A percentile compares a stretch with the other conserved stretches of the same genome.
Evolutionary conservation across 2,113 vertebrate genomes (phyloP).

Genomic region (Chinchilla lanigera): DNA sequence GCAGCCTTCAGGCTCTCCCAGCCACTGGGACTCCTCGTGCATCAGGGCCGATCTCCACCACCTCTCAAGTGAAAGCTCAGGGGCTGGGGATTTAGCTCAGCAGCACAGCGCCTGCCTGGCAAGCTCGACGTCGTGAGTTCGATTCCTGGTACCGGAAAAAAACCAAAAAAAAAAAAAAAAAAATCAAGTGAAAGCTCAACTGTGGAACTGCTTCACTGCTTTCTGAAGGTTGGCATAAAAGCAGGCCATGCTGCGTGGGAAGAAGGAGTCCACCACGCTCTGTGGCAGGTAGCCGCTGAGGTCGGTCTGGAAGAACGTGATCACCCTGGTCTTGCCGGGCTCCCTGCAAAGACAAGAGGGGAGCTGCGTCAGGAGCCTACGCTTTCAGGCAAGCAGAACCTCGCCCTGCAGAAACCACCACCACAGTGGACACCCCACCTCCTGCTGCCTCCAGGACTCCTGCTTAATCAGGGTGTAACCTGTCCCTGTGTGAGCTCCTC

Average conservation of each 20-base stretch:
- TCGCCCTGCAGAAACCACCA: rapidly evolving
- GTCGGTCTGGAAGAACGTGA: constrained; percentile 97
- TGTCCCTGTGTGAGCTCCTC: too few species aligned
- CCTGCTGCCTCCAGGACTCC: rapidly evolving
- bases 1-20: neutral
- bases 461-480: neutral
- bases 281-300: constrained; percentile 94
- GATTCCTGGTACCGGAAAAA: too few species aligned
- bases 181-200: neutral
- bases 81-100: too few species aligned
- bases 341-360: constrained; percentile 87
- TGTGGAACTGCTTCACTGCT: constrained; percentile 88
- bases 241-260: constrained; percentile 93
- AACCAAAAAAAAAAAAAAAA: too few species aligned
- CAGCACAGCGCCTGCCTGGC: too few species aligned
- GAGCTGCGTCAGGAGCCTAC: rapidly evolving
- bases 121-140: too few species aligned
- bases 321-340: constrained; percentile 90
- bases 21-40: neutral
- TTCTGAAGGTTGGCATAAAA: constrained; percentile 94
- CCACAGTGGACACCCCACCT: neutral
- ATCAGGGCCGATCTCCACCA: neutral
- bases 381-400: neutral
- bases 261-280: constrained; percentile 96
- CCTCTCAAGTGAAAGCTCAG: neutral